Base-by-base conservation (phyloP, 2,797 vertebrate species). In the Phrynocephalus forsythii region DNA sequence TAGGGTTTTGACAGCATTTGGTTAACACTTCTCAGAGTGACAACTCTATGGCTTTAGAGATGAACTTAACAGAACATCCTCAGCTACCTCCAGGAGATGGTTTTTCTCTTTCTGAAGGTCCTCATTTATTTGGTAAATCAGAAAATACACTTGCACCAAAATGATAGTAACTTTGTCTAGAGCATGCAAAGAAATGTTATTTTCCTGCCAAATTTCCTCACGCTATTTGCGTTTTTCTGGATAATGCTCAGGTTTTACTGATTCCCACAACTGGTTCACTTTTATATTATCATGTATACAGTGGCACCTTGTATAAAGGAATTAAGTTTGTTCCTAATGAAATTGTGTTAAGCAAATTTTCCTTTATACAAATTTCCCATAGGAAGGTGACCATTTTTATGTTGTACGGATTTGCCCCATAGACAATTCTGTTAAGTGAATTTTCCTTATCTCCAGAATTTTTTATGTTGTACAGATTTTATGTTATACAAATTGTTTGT, bases 101-200 rank as follows among this genome's bases (percentile, higher is more conserved):
- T 79, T 98, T 98, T 97, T 93, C 97, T 93, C 95, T 99, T 91
- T 94, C 97, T 89, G 98, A 99, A 91, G 96, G 96, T 93, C 91
- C 97, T 30, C 96, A 98, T 94, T 97, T 99, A 85, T 98, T 98
- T 95, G 98, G 99, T 99, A 97, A 98, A 98, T 96, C 66, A 89
- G 68, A 72, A 91, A 87, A 84, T 26, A 71, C 28, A 82, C 1
- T 80, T 60, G 88, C 38, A 93, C 22, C 6, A 90, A 89, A 76
- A 69, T 2, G 75, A 9, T 38, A 80, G 15, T 60, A 24, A 9
- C 81, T 73, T 30, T 83, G 3, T 80, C 9, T 63, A 78, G 89
- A 91, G 50, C 38, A 2, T 56, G 68, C 60, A 44, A 22, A 89
- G 85, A 90, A 88, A 9, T 16, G 50, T 33, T 13, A 77, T 56